Evolutionary conservation across 2,888 invertebrate genomes (phyloP).

Genomic region (Rhagium mordax): DNA sequence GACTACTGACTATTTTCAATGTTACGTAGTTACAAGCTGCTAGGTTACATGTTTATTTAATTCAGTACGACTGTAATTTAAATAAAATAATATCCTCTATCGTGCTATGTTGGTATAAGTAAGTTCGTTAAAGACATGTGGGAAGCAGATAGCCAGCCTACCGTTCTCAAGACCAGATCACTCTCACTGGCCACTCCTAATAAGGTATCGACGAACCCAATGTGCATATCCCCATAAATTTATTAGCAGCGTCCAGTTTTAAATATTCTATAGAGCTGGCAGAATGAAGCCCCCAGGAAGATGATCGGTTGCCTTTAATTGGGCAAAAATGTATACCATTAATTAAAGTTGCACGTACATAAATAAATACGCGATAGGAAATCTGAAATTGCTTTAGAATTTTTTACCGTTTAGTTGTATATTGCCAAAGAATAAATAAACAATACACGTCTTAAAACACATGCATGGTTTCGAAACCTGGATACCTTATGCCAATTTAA

Average conservation of each 20-base stretch:
- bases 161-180: slow-evolving; percentile 47
- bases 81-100: not conserved
- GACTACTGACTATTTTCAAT: not conserved
- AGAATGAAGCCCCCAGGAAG: not conserved
- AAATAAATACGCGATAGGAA: not conserved
- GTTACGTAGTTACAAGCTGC: not conserved
- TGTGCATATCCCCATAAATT: slow-evolving; percentile 13
- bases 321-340: not conserved
- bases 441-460: not conserved
- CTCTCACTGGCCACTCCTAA: slow-evolving; percentile 52
- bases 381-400: not conserved
- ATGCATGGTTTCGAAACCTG: not conserved
- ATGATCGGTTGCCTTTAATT: not conserved
- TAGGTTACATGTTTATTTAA: not conserved
- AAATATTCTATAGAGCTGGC: not conserved
- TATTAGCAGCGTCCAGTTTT: slow-evolving; percentile 3
- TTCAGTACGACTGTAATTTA: not conserved
- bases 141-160: slow-evolving; percentile 41
- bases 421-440: not conserved
- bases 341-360: not conserved
- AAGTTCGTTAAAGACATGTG: slow-evolving; percentile 35
- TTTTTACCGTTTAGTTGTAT: not conserved
- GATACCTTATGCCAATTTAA: not conserved
- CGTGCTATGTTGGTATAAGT: not conserved
- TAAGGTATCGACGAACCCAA: slow-evolving; percentile 38